A percentile compares a stretch with the other conserved stretches of the same genome.
Conservation (phyloP, 2,797 vertebrate species). For the Xiphorhynchus erythropygius region DNA sequence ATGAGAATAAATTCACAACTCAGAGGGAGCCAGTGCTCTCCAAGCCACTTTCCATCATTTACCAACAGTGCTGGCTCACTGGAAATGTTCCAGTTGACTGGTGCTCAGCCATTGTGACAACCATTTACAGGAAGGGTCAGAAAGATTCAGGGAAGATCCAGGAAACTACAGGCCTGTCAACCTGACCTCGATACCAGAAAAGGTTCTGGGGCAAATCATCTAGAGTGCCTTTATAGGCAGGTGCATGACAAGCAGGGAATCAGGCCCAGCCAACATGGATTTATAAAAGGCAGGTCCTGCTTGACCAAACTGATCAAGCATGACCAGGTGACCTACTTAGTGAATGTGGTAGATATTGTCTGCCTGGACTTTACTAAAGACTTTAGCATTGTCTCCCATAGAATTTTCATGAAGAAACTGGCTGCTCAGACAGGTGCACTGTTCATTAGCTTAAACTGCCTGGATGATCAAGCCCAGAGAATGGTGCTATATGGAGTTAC, state of each 20-base stretch:
- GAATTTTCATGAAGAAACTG: background rate
- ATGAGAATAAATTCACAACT: background rate
- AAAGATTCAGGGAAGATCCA: background rate
- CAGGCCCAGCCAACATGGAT: background rate
- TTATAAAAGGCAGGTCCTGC: background rate
- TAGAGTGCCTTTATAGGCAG: fast-evolving
- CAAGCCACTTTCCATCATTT: background rate
- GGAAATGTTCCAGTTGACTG: background rate
- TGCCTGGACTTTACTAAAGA: background rate
- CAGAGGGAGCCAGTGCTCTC: background rate
- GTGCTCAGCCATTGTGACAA: background rate
- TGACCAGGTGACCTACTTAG: background rate
- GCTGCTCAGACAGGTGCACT: fast-evolving
- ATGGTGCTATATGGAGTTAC: background rate
- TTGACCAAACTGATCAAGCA: background rate
- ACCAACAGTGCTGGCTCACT: background rate
- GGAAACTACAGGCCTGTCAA: background rate
- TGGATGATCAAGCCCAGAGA: background rate
- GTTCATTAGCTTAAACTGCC: background rate
- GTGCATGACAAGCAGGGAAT: background rate
- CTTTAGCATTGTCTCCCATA: background rate
- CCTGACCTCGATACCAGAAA: fast-evolving
- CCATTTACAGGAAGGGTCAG: background rate
- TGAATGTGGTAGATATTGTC: too few species aligned
- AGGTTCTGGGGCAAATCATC: background rate